A percentile compares a stretch with the other conserved stretches of the same genome.
Conservation (phyloP, 1,140 invertebrate species). For the Conopomorpha cramerella region DNA sequence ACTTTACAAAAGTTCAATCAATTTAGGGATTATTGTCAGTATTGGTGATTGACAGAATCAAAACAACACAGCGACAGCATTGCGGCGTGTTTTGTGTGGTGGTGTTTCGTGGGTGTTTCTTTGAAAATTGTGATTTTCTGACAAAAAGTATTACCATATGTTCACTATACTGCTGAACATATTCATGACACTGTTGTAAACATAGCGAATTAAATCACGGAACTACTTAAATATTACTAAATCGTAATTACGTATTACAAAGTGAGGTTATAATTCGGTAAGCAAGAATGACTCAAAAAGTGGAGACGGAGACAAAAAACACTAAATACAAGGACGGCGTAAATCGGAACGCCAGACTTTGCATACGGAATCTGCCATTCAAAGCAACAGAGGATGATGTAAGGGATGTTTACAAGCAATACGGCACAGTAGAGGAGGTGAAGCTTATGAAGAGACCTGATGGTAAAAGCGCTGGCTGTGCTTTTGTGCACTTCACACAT, state of each 20-base stretch:
- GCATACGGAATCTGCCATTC: constrained; percentile 45
- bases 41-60: no score
- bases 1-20: no score
- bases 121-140: no score
- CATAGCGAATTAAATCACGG: no score
- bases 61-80: no score
- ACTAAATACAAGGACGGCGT: constrained; percentile 19
- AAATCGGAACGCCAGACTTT: constrained; percentile 21
- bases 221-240: not conserved
- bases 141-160: no score
- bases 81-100: no score
- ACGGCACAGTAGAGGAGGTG: constrained; percentile 67
- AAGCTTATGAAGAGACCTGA: constrained; percentile 67
- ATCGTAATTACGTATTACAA: not conserved
- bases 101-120: no score
- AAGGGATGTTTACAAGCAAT: constrained; percentile 63
- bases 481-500: constrained; percentile 69
- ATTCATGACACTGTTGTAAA: no score
- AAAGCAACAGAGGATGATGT: constrained; percentile 67
- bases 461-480: constrained; percentile 70
- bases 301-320: constrained; percentile 6
- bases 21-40: no score
- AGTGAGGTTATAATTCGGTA: not conserved
- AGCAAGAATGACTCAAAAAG: not conserved
- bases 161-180: no score